Evolutionary conservation across 2,113 vertebrate genomes (phyloP).

Genomic region (Scopus umbretta): DNA sequence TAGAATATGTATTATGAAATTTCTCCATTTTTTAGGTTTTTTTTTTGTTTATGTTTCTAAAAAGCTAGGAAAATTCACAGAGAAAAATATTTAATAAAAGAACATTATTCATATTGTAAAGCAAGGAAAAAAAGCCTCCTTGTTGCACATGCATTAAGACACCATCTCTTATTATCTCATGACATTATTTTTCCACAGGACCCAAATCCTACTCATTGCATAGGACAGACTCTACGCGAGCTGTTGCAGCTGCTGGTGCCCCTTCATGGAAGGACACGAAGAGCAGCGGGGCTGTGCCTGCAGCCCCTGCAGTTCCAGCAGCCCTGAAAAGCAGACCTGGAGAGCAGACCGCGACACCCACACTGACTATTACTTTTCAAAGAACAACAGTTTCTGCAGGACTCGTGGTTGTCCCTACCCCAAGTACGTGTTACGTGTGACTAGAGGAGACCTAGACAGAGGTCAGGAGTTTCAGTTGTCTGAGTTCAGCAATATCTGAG

Average conservation of each 20-base stretch:
- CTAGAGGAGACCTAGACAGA: background rate
- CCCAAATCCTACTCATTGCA: background rate
- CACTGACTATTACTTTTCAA: background rate
- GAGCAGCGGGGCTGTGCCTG: background rate
- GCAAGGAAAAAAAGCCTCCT: background rate
- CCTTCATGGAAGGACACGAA: fast-evolving
- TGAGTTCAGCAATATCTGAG: background rate
- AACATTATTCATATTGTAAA: background rate
- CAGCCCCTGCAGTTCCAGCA: background rate
- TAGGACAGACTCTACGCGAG: fast-evolving
- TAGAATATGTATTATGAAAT: background rate
- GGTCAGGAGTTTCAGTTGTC: background rate
- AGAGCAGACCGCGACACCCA: background rate
- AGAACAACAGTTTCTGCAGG: background rate
- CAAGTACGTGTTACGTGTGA: fast-evolving
- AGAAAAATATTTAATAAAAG: background rate
- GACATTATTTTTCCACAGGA: fast-evolving
- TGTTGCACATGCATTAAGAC: background rate
- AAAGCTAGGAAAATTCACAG: background rate
- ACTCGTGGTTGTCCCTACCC: background rate
- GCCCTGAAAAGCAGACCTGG: too few relatives aligned
- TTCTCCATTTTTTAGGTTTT: background rate
- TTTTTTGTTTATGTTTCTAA: background rate
- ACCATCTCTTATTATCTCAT: fast-evolving
- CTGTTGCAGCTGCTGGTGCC: background rate